Conservation (phyloP, 2,113 vertebrate genomes). For the Notiomystis cincta region DNA sequence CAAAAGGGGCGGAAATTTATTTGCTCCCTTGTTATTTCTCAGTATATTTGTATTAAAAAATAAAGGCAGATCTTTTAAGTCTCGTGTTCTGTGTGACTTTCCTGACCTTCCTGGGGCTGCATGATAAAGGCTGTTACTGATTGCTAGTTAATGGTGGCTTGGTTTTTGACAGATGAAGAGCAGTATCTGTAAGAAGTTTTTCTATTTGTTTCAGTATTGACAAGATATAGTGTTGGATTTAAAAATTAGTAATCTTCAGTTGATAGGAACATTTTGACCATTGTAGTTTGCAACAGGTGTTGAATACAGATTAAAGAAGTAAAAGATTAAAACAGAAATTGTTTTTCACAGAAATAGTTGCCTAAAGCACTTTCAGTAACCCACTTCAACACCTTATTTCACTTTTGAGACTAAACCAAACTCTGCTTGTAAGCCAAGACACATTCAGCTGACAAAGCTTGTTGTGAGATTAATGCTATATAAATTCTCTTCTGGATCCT, state of each 20-base stretch:
- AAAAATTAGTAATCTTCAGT: neutral
- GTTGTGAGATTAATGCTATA: neutral
- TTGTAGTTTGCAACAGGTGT: neutral
- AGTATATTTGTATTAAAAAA: neutral
- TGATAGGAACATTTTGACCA: neutral
- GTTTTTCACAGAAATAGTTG: neutral
- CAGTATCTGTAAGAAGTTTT: neutral
- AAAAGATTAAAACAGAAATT: neutral
- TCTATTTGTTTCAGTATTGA: neutral
- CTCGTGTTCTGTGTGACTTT: neutral
- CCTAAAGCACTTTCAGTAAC: neutral
- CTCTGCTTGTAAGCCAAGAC: neutral
- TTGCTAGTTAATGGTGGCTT: neutral
- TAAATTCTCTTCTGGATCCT: neutral
- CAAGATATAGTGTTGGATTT: neutral
- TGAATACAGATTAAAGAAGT: neutral
- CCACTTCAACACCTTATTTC: neutral
- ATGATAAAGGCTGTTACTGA: neutral
- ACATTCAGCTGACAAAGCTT: neutral
- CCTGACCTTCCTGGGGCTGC: neutral
- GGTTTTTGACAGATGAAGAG: neutral
- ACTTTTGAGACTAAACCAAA: neutral
- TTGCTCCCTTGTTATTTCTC: neutral
- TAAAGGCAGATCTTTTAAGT: neutral
- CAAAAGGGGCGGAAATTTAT: neutral